Evolutionary conservation across 2,888 invertebrate genomes (phyloP), one percentile per base, ranked within the genome.

Genomic region (Ptychoptera contaminata): DNA sequence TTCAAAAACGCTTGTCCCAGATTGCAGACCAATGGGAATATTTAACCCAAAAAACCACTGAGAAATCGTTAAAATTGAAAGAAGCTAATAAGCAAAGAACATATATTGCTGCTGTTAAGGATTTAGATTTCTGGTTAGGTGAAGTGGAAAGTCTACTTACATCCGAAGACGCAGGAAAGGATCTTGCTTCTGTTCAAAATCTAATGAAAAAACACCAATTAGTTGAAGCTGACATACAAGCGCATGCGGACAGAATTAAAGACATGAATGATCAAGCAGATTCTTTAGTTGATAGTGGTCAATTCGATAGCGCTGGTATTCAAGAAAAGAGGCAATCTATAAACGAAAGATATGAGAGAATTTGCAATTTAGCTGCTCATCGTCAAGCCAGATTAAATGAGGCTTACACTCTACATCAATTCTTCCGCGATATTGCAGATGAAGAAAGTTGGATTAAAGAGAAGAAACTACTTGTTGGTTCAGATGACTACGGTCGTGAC

Each of bases 401-500:
- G 67, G 96, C 97, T 37, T 87, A 94, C 62, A 96, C 94, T 7
- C 75, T 98, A 60, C 97, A 98, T 67, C 97, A 98, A 69, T 98
- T 98, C 83, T 92, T 97, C 78, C 73, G 97, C 44, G 97, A 98
- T 62, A 94, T 98, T 62, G 97, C 97, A 50, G 97, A 98, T 61
- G 97, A 98, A 69, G 97, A 98, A 68, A 92, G 93, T 8, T 98
- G 97, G 97, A 97, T 98, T 64, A 97, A 94, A 63, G 97, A 98
- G 65, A 98, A 97, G 77, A 96, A 97, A 60, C 72, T 98, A 29
- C 71, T 97, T 16, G 96, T 97, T 2, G 90, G 93, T 2, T 94
- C 94, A 0, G 96, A 97, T 63, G 98, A 98, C 67, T 97, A 96
- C 62, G 97, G 97, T 0, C 85, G 96, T 49, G 97, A 98, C 63